Evolutionary conservation across 37 sponge, comb jelly and placozoan genomes (phyloP).

Genomic region (Aplysina aerophoba): DNA sequence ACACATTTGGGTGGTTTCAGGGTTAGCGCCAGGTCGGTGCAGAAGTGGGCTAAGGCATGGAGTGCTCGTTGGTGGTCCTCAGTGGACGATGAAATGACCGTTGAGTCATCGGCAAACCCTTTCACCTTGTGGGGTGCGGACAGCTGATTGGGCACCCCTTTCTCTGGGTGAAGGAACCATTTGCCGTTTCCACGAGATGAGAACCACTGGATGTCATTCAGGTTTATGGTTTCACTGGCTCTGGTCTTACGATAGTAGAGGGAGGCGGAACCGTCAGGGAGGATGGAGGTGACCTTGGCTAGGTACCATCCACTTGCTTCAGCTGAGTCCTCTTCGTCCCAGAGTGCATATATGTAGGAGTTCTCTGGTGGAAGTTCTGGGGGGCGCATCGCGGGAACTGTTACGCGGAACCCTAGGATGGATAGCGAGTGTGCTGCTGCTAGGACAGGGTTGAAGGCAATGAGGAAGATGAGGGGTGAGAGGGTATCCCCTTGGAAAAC

Average conservation of each 20-base stretch:
- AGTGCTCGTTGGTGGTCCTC: neutral
- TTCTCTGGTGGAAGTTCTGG: too few relatives aligned
- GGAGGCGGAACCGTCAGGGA: too few relatives aligned
- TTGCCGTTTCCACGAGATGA: too few relatives aligned
- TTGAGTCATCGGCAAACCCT: neutral
- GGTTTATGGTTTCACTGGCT: too few relatives aligned
- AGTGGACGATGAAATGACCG: neutral
- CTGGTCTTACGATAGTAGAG: too few relatives aligned
- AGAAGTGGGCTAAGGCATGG: neutral
- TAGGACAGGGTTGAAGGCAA: neutral
- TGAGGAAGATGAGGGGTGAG: slow-evolving; percentile 9
- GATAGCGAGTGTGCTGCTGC: neutral
- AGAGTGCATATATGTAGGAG: too few relatives aligned
- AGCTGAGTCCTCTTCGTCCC: neutral
- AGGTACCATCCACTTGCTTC: slow-evolving; percentile 13
- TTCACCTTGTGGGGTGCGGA: neutral
- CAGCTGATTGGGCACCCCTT: too few relatives aligned
- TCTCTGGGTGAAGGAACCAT: too few relatives aligned
- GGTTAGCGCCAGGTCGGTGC: neutral
- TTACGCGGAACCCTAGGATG: neutral
- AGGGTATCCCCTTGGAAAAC: slow-evolving; percentile 20
- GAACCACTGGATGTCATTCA: too few relatives aligned
- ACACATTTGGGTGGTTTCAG: neutral
- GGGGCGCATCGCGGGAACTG: too few relatives aligned
- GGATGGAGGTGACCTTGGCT: too few relatives aligned